phyloP scores from a whole-genome alignment of 1,140 invertebrate species.

The Atta texana region DNA sequence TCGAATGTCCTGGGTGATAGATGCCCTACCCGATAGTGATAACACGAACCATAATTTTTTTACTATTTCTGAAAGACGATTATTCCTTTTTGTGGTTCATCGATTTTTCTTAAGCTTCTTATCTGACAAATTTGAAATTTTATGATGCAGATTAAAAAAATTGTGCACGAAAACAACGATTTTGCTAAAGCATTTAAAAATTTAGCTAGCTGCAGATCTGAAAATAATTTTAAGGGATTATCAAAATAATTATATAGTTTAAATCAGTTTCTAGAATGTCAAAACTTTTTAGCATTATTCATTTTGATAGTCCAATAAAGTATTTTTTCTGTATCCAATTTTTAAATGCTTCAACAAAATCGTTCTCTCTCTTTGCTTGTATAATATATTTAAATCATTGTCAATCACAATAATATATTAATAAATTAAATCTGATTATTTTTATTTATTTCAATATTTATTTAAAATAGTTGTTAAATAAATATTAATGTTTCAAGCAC shows the following conservation, averaged over 20 bases:
- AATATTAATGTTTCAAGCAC: no score
- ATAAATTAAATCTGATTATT: not conserved
- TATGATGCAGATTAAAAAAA: not conserved
- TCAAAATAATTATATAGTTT: no score
- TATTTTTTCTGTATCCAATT: no score
- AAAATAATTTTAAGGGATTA: no score
- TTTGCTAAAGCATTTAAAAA: no score
- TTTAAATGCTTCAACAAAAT: no score
- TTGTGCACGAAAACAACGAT: not conserved
- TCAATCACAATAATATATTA: not conserved
- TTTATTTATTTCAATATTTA: not conserved
- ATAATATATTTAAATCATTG: not conserved
- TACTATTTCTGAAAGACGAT: not conserved
- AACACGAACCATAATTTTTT: conserved; percentile 23
- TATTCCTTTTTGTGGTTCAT: not conserved
- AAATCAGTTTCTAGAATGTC: no score
- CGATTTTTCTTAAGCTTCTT: not conserved
- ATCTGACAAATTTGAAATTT: conserved; percentile 9
- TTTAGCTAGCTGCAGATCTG: no score
- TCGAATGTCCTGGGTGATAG: not conserved
- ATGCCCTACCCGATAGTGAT: not conserved
- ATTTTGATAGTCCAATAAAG: no score
- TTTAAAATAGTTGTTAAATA: not conserved
- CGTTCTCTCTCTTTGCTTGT: not conserved
- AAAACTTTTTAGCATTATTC: no score